Evolutionary conservation across 2,797 vertebrate species (phyloP), one percentile per base, ranked within the genome.

Genomic region (Chromis chromis): DNA sequence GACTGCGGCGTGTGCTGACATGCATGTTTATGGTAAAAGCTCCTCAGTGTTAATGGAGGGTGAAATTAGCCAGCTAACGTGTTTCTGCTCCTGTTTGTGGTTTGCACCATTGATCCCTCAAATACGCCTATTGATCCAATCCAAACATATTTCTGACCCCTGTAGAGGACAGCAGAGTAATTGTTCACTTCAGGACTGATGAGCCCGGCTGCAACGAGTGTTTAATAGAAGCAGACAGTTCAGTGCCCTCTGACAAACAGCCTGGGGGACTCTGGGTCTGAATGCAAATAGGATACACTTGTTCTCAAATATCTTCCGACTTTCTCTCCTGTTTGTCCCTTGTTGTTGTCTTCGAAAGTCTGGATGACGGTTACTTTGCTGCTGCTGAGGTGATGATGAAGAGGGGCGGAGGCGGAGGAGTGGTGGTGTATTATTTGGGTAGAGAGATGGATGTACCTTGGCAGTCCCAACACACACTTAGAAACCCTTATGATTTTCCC

Each of bases 201-300:
- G 70, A 79, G 79, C 53, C 11, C 19, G 71, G 79, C 67, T 70
- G 73, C 59, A 21, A 66, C 3, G 54, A 82, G 81, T 56, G 84
- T 83, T 48, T 84, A 75, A 89, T 76, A 54, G 58, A 88, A 88
- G 81, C 60, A 79, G 88, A 88, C 89, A 85, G 80, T 53, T 80
- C 62, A 54, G 68, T 46, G 81, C 57, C 73, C 81, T 77, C 64
- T 74, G 80, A 88, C 77, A 83, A 84, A 81, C 76, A 77, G 76
- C 61, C 70, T 27, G 67, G 3, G 27, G 82, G 70, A 55, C 74
- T 49, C 72, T 4, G 19, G 61, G 40, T 64, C 36, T 76, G 86
- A 89, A 90, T 88, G 79, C 76, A 85, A 89, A 91, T 87, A 44
- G 14, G 31, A 58, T 27, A 16, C 49, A 69, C 71, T 72, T 36